phyloP scores from a whole-genome alignment of 2,113 vertebrate species.

The Catagonus wagneri region DNA sequence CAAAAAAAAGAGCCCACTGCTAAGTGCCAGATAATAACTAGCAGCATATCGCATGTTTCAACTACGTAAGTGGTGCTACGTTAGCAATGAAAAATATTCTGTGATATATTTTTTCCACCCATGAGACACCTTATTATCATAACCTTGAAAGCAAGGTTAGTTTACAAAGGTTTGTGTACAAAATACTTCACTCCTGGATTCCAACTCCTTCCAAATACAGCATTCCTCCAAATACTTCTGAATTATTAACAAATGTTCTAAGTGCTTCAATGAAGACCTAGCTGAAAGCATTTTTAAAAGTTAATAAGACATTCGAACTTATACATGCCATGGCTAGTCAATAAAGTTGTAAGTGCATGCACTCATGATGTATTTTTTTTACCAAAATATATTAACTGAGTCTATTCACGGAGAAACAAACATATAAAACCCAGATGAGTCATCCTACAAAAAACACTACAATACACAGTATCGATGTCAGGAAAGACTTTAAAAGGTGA shows the following conservation, averaged over 20 bases:
- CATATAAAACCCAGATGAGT: neutral
- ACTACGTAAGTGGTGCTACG: neutral
- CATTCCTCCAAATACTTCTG: neutral
- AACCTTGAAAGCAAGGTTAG: constrained; percentile 18
- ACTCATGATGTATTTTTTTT: neutral
- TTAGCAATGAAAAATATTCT: neutral
- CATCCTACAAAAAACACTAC: constrained; percentile 9
- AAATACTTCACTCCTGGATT: constrained; percentile 20
- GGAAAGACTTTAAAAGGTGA: constrained; percentile 30
- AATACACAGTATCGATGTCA: neutral
- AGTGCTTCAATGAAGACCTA: neutral
- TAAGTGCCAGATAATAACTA: neutral
- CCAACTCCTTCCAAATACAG: neutral
- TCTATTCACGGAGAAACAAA: neutral
- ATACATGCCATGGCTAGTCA: neutral
- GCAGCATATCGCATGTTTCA: neutral
- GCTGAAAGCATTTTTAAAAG: constrained; percentile 48
- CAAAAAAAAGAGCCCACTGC: neutral
- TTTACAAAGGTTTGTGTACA: neutral
- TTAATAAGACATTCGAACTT: neutral
- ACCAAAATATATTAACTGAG: constrained; percentile 13
- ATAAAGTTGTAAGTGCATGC: neutral
- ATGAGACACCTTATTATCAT: neutral
- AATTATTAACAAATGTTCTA: constrained; percentile 14
- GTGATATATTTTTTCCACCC: neutral